Conservation (phyloP, 1,140 invertebrate species). For the Megalopta genalis region DNA sequence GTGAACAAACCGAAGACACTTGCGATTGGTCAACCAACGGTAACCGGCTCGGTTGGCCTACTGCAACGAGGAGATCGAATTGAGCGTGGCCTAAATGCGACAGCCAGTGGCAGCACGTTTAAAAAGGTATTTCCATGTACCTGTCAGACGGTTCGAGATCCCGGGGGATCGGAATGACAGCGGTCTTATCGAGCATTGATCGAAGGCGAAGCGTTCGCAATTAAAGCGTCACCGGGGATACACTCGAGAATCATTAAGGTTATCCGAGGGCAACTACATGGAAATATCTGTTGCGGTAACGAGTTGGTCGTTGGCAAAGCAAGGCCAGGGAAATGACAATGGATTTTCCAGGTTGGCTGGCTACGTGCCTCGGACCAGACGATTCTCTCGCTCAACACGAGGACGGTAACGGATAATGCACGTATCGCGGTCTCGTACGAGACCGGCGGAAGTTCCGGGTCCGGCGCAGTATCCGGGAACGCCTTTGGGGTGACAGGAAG, state of each 20-base stretch:
- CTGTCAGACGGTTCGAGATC: no score
- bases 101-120: no score
- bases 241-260: background rate
- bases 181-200: background rate
- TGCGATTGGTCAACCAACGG: no score
- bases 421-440: constrained; percentile 90
- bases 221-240: background rate
- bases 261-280: constrained; percentile 1
- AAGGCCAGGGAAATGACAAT: constrained; percentile 34
- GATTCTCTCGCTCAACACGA: constrained; percentile 90
- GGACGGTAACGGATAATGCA: constrained; percentile 93
- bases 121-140: no score
- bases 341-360: constrained; percentile 90
- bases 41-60: no score
- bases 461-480: constrained; percentile 78
- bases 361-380: constrained; percentile 93
- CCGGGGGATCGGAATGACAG: no score
- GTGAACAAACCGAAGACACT: no score
- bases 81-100: no score
- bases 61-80: no score
- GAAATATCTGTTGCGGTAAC: constrained; percentile 20
- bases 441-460: constrained; percentile 89
- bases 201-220: background rate
- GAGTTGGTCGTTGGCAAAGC: constrained; percentile 7
- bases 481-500: constrained; percentile 81